These are phyloP conservation scores for Willowsia nigromaculata DNA, from an alignment of 2,888 invertebrate genomes.

Conservation along the genomic window DNA sequence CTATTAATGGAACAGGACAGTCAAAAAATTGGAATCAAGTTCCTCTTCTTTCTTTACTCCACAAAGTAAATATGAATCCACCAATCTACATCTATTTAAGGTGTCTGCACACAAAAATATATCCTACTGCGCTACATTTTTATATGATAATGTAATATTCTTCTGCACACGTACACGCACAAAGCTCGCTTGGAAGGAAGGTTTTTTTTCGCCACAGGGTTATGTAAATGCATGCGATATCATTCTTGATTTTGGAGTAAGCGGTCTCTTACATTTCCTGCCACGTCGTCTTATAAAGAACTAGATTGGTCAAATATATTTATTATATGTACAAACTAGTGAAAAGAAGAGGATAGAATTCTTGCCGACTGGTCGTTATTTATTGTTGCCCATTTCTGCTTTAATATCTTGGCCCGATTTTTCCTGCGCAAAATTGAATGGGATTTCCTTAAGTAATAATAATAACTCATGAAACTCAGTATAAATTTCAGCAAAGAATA, in stretches of 20 bases:
- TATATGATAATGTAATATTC: not conserved
- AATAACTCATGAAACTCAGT: constrained; percentile 71
- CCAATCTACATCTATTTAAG: constrained; percentile 12
- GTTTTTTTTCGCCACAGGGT: constrained; percentile 36
- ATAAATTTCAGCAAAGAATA: constrained; percentile 69
- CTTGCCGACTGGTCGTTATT: constrained; percentile 72
- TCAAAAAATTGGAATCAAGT: constrained; percentile 45
- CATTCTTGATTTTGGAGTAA: constrained; percentile 61
- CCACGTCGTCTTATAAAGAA: not conserved
- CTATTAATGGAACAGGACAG: not conserved
- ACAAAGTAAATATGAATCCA: not conserved
- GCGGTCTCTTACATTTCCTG: constrained; percentile 66
- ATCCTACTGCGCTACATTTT: constrained; percentile 4
- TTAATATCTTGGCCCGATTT: constrained; percentile 73
- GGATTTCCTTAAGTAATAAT: constrained; percentile 73
- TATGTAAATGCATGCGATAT: constrained; percentile 68
- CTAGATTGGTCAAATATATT: not conserved
- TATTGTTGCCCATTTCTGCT: constrained; percentile 73
- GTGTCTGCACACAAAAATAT: not conserved
- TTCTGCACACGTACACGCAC: not conserved
- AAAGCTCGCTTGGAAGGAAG: not conserved
- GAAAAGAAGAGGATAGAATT: constrained; percentile 51
- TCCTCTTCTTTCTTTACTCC: not conserved
- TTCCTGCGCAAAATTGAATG: constrained; percentile 72
- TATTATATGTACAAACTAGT: no score